These are phyloP conservation scores for Miichthys miiuy DNA, from an alignment of 2,797 vertebrate genomes.

Conservation along the genomic window DNA sequence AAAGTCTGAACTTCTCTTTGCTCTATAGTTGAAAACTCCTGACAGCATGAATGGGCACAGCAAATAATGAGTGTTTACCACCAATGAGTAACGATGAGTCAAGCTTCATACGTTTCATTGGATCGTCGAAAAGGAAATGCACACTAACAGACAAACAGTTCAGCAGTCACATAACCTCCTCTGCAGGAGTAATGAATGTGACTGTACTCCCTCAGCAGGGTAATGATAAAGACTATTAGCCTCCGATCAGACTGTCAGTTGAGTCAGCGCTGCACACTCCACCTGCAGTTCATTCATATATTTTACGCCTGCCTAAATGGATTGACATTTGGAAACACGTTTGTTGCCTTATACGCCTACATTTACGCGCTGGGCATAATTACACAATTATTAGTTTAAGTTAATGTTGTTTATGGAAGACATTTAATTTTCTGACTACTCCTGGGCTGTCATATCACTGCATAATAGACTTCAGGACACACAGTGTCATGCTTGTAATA, in stretches of 20 bases:
- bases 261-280: slow-evolving; percentile 34
- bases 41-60: neutral
- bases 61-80: neutral
- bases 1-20: neutral
- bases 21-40: neutral
- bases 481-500: slow-evolving; percentile 22
- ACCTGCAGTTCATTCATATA: slow-evolving; percentile 46
- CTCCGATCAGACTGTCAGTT: slow-evolving; percentile 23
- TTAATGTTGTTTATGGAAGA: slow-evolving; percentile 50
- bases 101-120: too few relatives aligned
- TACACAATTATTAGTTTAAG: slow-evolving; percentile 37
- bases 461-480: neutral
- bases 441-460: slow-evolving; percentile 15
- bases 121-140: too few relatives aligned
- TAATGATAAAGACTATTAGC: slow-evolving; percentile 27
- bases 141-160: neutral
- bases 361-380: slow-evolving; percentile 33
- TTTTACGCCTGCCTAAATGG: slow-evolving; percentile 21
- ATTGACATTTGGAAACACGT: slow-evolving; percentile 52
- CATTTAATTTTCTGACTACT: slow-evolving; percentile 53
- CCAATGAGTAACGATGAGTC: neutral
- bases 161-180: slow-evolving; percentile 12
- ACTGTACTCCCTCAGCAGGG: slow-evolving; percentile 16
- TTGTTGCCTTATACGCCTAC: slow-evolving; percentile 20
- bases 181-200: slow-evolving; percentile 24